These are phyloP conservation scores for Phengaris alcon DNA, from an alignment of 2,888 invertebrate species.

Conservation along the genomic window DNA sequence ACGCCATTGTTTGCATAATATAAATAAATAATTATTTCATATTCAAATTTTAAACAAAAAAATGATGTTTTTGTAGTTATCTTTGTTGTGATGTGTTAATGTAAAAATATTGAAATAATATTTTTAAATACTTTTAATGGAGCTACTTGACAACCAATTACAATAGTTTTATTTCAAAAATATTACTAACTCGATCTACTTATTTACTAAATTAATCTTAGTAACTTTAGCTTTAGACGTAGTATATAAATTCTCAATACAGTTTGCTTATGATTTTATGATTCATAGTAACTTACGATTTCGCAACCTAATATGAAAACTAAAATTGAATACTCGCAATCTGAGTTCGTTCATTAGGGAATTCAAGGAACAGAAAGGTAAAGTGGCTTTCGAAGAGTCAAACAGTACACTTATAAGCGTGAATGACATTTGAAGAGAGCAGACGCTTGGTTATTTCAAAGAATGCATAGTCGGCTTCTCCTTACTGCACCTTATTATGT, in stretches of 20 bases:
- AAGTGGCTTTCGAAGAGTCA: constrained; percentile 25
- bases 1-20: constrained; percentile 6
- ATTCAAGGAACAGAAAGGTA: constrained; percentile 24
- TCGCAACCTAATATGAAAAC: constrained; percentile 3
- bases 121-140: too few relatives aligned
- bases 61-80: too few relatives aligned
- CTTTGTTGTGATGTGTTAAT: too few relatives aligned
- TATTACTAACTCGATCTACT: too few relatives aligned
- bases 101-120: too few relatives aligned
- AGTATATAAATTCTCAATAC: neutral
- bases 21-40: neutral
- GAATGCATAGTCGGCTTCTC: neutral
- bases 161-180: too few relatives aligned
- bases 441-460: neutral
- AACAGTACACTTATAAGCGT: constrained; percentile 18
- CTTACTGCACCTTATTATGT: neutral
- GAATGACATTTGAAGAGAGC: constrained; percentile 17
- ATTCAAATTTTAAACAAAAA: neutral
- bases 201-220: too few relatives aligned
- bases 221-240: too few relatives aligned
- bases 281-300: neutral
- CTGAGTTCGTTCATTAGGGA: constrained; percentile 7
- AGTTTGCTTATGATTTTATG: neutral
- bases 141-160: too few relatives aligned
- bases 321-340: constrained; percentile 1